phyloP scores from a whole-genome alignment of 2,888 invertebrate species.

The Mesodorylaimus sp. region DNA sequence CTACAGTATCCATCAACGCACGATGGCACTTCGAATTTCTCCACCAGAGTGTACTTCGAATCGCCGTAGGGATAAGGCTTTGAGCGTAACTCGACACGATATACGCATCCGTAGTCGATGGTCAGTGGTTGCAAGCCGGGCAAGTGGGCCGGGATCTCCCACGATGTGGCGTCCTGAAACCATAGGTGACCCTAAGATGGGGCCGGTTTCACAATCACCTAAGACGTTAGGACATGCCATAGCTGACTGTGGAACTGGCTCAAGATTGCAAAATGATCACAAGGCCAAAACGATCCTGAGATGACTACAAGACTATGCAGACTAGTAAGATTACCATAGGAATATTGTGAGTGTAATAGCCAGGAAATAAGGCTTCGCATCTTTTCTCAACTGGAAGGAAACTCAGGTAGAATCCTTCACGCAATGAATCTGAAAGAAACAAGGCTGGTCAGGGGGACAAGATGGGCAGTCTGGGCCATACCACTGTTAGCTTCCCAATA shows the following conservation, averaged over 20 bases:
- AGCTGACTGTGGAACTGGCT: too few species aligned
- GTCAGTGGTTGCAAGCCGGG: neutral
- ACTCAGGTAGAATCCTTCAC: slow-evolving; percentile 18
- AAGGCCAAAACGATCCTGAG: neutral
- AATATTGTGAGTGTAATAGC: slow-evolving; percentile 17
- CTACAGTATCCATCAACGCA: slow-evolving; percentile 19
- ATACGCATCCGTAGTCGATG: slow-evolving; percentile 2
- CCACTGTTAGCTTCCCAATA: slow-evolving; percentile 15
- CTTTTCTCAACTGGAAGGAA: slow-evolving; percentile 14
- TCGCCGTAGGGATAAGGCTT: slow-evolving; percentile 19
- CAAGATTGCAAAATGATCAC: too few species aligned
- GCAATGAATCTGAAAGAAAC: slow-evolving; percentile 13
- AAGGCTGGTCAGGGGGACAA: neutral
- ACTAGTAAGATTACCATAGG: slow-evolving; percentile 10
- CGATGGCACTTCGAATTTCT: slow-evolving; percentile 15
- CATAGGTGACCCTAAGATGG: neutral
- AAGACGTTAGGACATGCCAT: too few species aligned
- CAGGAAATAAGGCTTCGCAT: slow-evolving; percentile 18
- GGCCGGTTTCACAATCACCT: neutral
- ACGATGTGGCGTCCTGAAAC: neutral
- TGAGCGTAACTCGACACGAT: slow-evolving; percentile 12
- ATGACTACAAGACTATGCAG: neutral
- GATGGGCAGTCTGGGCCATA: neutral
- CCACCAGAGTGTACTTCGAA: slow-evolving; percentile 10
- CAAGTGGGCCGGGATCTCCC: neutral